Evolutionary conservation across 2,797 vertebrate genomes (phyloP), one percentile per base, ranked within the genome.

Genomic region (Ctenosaura bakeri): DNA sequence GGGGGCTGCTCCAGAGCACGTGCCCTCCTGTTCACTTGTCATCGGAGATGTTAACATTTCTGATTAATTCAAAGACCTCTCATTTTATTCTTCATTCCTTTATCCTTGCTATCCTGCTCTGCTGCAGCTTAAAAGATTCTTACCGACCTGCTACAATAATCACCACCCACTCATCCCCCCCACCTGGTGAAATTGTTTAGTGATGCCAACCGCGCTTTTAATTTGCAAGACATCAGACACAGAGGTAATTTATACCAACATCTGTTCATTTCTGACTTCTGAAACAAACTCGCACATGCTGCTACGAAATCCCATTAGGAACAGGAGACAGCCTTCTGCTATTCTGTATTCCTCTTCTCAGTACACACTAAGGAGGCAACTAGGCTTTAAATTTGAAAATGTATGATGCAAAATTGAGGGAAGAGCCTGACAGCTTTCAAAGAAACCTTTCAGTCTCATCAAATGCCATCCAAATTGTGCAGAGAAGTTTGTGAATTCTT

Each of bases 241-340:
- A 96, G 97, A 98, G 97, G 98, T 98, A 98, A 99, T 99, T 98
- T 98, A 98, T 98, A 98, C 97, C 97, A 98, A 98, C 98, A 98
- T 98, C 98, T 99, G 98, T 98, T 99, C 98, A 97, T 98, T 98
- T 98, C 97, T 97, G 97, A 98, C 97, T 98, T 97, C 97, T 97
- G 97, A 98, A 98, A 98, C 97, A 98, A 98, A 97, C 98, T 97
- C 94, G 87, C 97, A 98, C 97, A 96, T 94, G 97, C 97, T 97
- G 97, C 97, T 96, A 96, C 97, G 96, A 97, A 97, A 98, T 98
- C 97, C 97, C 97, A 97, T 97, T 97, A 97, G 97, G 96, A 97
- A 89, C 95, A 96, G 90, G 94, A 96, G 96, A 96, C 95, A 95
- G 97, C 96, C 96, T 97, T 97, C 97, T 97, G 97, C 97, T 96